These are phyloP conservation scores for Molorchus minor DNA, from an alignment of 2,888 invertebrate genomes.

Conservation along the genomic window DNA sequence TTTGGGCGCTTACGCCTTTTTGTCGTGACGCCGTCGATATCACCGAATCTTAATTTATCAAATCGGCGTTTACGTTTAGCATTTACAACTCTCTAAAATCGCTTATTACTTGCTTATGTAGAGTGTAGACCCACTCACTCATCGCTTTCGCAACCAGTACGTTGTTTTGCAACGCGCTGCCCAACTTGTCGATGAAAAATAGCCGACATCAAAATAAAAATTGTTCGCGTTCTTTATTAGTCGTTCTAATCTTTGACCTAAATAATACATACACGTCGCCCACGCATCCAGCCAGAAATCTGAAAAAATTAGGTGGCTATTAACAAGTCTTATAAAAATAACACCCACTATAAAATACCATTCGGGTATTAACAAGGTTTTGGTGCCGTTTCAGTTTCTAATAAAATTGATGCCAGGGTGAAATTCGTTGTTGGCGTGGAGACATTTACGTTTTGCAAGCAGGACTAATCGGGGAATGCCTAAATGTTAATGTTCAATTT, in stretches of 20 bases:
- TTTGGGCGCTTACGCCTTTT: too few species aligned
- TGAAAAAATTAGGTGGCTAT: conserved; percentile 5
- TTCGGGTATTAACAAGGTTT: conserved; percentile 1
- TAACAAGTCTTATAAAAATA: conserved; percentile 9
- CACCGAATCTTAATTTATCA: too few species aligned
- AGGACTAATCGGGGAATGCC: not conserved
- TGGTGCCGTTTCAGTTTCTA: not conserved
- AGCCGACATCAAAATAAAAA: conserved; percentile 4
- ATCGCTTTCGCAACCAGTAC: not conserved
- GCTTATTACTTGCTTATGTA: too few species aligned
- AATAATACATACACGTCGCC: conserved; percentile 2
- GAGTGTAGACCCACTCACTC: too few species aligned
- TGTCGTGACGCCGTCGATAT: too few species aligned
- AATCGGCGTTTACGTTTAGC: too few species aligned
- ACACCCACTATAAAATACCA: conserved; percentile 7
- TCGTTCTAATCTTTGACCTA: conserved; percentile 5
- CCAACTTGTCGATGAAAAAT: not conserved
- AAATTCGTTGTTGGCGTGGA: not conserved
- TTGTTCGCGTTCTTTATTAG: conserved; percentile 8
- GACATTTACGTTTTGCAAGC: not conserved
- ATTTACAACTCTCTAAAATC: too few species aligned
- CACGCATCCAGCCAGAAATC: not conserved
- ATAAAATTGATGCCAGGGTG: conserved; percentile 1
- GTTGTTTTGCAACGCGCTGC: not conserved
- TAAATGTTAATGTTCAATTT: not conserved